Evolutionary conservation across 2,113 vertebrate genomes (phyloP).

Genomic region (Ceyx melanurus): DNA sequence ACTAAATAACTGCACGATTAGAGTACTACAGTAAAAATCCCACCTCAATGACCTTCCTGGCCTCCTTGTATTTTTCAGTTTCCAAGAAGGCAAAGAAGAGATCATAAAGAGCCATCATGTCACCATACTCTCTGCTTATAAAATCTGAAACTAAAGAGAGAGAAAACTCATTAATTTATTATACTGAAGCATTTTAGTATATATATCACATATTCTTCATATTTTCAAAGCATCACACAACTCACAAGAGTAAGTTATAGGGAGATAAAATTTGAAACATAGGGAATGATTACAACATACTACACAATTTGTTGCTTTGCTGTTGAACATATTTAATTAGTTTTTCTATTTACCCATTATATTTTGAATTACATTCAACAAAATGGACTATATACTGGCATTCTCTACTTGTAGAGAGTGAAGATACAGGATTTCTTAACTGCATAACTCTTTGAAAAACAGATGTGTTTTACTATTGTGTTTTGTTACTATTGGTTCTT

Average conservation of each 20-base stretch:
- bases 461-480: not conserved
- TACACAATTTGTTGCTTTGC: not conserved
- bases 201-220: not conserved
- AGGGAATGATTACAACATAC: not conserved
- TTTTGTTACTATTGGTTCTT: not conserved
- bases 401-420: not conserved
- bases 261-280: not conserved
- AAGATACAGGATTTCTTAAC: not conserved
- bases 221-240: not conserved
- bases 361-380: not conserved
- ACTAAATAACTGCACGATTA: constrained; percentile 76
- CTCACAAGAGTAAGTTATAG: not conserved
- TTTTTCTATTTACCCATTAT: not conserved
- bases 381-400: not conserved
- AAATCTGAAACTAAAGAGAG: constrained; percentile 86
- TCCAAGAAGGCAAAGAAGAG: constrained; percentile 93
- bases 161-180: not conserved
- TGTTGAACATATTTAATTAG: not conserved
- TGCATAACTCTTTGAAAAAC: not conserved
- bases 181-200: not conserved
- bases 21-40: constrained; percentile 64
- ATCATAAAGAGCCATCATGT: constrained; percentile 92
- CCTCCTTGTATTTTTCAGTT: constrained; percentile 90
- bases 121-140: constrained; percentile 85
- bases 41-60: constrained; percentile 96